These are phyloP conservation scores for Bombus polaris DNA, from an alignment of 1,140 invertebrate genomes.

Conservation along the genomic window DNA sequence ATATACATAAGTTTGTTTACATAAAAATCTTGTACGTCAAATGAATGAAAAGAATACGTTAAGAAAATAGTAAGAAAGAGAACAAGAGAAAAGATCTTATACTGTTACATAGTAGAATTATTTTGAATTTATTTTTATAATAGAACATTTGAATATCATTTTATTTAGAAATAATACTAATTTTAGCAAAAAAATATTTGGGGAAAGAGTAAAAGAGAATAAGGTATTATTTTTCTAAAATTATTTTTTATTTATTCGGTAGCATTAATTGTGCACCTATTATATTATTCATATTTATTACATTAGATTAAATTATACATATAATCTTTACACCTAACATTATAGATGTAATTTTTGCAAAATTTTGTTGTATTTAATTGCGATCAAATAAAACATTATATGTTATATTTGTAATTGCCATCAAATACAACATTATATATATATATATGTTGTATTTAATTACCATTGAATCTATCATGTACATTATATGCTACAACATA, in stretches of 20 bases:
- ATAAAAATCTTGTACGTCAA: neutral
- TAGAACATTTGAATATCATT: neutral
- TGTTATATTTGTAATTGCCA: neutral
- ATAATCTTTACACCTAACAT: neutral
- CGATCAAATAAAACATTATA: neutral
- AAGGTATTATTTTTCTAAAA: neutral
- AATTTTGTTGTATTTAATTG: neutral
- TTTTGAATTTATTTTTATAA: neutral
- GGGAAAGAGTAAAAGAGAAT: neutral
- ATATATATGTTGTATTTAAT: neutral
- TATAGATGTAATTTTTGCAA: neutral
- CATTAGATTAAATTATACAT: neutral
- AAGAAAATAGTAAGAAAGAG: neutral
- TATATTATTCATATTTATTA: conserved; percentile 8
- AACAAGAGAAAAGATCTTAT: neutral
- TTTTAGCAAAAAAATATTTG: neutral
- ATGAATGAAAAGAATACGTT: neutral
- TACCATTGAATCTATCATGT: neutral
- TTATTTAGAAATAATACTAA: neutral
- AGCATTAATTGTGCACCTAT: neutral
- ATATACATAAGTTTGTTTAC: neutral
- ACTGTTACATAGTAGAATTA: neutral
- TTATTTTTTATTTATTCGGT: neutral
- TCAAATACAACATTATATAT: neutral
- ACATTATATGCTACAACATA: neutral